These are phyloP conservation scores for Cyphomyrus plagiostoma DNA, from an alignment of 2,113 vertebrate species.

Conservation along the genomic window DNA sequence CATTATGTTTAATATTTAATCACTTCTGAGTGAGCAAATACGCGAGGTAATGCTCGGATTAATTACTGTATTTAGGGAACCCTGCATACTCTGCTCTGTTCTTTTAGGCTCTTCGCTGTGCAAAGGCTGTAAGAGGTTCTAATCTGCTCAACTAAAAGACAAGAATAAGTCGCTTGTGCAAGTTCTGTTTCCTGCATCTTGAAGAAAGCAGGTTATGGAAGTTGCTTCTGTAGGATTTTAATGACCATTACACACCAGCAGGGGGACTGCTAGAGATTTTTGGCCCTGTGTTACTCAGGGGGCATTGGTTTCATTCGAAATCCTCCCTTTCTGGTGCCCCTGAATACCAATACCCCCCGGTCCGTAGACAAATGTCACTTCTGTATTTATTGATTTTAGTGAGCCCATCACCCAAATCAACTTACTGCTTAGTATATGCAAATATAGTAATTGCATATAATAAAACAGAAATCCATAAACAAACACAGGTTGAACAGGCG, in stretches of 20 bases:
- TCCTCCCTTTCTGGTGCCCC: neutral
- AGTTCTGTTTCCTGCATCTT: neutral
- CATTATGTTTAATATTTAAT: conserved; percentile 4
- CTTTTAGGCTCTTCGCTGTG: neutral
- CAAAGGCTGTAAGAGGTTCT: neutral
- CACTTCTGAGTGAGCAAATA: neutral
- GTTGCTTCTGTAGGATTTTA: neutral
- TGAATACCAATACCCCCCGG: neutral
- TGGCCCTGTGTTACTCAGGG: neutral
- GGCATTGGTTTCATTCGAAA: neutral
- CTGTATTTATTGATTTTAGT: neutral
- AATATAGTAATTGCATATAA: neutral
- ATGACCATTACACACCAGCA: neutral
- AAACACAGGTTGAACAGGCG: neutral
- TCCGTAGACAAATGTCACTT: neutral
- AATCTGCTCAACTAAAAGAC: neutral
- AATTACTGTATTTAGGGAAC: neutral
- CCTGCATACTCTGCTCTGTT: neutral
- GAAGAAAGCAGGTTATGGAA: neutral
- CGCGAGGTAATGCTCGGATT: neutral
- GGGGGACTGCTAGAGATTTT: neutral
- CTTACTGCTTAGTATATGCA: neutral
- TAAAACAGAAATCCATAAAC: neutral
- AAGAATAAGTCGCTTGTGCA: neutral
- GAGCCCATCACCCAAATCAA: neutral